Conservation (phyloP, 30 jellyfish, hydroid and myxozoan species). For the Pseudorhiza aurosa region DNA sequence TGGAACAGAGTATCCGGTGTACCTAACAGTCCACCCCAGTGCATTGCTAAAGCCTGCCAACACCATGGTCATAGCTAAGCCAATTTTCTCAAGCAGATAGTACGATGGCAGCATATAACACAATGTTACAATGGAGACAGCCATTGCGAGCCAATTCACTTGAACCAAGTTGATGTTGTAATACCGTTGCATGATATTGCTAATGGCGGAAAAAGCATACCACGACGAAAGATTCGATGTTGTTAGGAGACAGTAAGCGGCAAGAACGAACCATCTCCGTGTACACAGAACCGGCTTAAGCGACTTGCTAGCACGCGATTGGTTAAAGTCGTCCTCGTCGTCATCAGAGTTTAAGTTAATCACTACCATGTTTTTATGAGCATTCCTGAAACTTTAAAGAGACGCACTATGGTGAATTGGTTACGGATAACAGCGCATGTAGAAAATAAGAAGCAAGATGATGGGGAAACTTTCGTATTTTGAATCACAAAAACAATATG, state of each 20-base stretch:
- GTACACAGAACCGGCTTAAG: neutral
- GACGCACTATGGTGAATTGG: too few species aligned
- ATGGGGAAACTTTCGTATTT: too few species aligned
- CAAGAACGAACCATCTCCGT: slow-evolving; percentile 74
- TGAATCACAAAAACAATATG: too few species aligned
- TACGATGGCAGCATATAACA: slow-evolving; percentile 57
- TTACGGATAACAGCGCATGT: too few species aligned
- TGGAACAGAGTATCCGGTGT: slow-evolving; percentile 18
- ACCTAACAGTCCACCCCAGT: slow-evolving; percentile 60
- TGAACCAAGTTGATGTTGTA: slow-evolving; percentile 43
- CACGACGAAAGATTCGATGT: slow-evolving; percentile 54
- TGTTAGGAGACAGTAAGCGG: slow-evolving; percentile 69
- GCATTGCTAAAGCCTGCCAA: slow-evolving; percentile 51
- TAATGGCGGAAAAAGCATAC: slow-evolving; percentile 75
- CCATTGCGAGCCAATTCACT: slow-evolving; percentile 68
- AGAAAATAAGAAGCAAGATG: too few species aligned
- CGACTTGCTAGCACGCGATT: too few species aligned
- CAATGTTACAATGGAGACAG: slow-evolving; percentile 23
- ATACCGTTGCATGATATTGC: slow-evolving; percentile 56
- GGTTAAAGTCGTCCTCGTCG: too few species aligned
- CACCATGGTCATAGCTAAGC: slow-evolving; percentile 48
- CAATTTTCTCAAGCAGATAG: slow-evolving; percentile 43
- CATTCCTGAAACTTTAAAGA: too few species aligned
- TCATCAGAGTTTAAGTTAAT: too few species aligned
- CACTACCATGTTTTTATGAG: too few species aligned